Conservation (phyloP, 2,113 vertebrate species). For the Callithrix jacchus region DNA sequence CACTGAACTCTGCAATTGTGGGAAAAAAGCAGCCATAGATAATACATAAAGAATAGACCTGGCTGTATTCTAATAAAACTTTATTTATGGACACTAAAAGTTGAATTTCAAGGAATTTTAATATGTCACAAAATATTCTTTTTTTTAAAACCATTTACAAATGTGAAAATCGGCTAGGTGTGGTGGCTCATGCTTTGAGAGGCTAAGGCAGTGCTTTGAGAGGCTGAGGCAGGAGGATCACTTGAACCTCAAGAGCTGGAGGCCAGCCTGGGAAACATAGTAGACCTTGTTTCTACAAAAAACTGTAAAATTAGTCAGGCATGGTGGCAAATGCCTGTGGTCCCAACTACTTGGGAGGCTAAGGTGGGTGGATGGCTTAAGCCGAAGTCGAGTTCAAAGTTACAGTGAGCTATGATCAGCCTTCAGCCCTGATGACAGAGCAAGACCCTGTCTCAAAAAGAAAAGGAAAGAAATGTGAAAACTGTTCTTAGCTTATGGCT, state of each 20-base stretch:
- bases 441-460: background rate
- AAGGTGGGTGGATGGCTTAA: background rate
- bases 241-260: background rate
- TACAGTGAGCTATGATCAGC: background rate
- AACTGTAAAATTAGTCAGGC: background rate
- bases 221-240: background rate
- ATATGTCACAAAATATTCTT: background rate
- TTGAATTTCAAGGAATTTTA: constrained; percentile 5
- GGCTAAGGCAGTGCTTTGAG: background rate
- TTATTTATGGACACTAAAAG: constrained; percentile 32
- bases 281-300: background rate
- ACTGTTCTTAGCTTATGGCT: background rate
- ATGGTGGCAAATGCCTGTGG: background rate
- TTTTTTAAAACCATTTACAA: background rate
- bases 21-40: background rate
- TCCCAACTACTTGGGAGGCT: background rate
- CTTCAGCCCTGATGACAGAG: background rate
- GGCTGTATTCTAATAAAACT: constrained; percentile 10
- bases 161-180: background rate
- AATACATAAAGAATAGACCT: background rate
- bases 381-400: background rate
- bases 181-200: background rate
- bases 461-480: background rate
- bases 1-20: background rate
- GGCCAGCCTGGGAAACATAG: background rate